Evolutionary conservation across 2,797 vertebrate genomes (phyloP).

Genomic region (Nothura maculosa): DNA sequence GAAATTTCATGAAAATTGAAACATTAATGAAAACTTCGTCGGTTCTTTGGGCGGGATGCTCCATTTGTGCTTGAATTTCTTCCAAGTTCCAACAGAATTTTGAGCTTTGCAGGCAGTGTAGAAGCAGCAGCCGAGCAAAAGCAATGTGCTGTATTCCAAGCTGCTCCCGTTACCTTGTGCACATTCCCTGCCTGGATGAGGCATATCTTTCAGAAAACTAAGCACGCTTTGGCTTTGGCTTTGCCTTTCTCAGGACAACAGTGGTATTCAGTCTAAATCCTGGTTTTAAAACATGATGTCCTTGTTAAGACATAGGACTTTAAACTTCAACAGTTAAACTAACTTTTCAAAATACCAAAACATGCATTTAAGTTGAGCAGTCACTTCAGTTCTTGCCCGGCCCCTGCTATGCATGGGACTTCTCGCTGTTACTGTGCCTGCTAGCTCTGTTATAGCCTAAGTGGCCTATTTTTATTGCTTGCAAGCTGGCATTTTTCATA

Average conservation of each 20-base stretch:
- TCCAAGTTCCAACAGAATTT: neutral
- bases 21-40: neutral
- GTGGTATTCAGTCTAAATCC: neutral
- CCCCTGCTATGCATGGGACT: neutral
- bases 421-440: neutral
- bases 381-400: neutral
- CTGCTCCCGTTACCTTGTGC: neutral
- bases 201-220: neutral
- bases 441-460: neutral
- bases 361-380: neutral
- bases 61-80: neutral
- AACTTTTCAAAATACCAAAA: neutral
- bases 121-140: neutral
- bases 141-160: neutral
- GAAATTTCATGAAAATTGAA: neutral
- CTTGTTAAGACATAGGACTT: neutral
- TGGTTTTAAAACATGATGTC: neutral
- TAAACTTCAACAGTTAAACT: neutral
- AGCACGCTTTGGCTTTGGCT: neutral
- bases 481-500: slow-evolving; percentile 42
- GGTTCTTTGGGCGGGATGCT: neutral
- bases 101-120: neutral
- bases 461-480: neutral
- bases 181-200: neutral
- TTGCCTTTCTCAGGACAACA: neutral